Percentiles rank a stretch among this genome's conserved stretches.
Conservation (phyloP, 2,888 invertebrate genomes). For the Diachrysia chrysitis region DNA sequence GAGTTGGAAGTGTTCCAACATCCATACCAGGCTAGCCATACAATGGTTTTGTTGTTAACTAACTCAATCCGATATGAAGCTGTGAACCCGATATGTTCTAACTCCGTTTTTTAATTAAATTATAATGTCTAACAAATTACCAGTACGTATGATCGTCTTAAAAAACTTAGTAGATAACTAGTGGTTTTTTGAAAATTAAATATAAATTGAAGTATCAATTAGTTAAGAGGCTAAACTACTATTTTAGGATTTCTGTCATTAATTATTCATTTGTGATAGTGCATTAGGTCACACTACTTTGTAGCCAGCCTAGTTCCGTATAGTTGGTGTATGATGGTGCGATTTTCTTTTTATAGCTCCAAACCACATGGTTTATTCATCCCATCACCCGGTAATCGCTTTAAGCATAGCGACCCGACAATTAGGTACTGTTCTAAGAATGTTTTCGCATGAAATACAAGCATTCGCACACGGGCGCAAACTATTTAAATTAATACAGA, state of each 20-base stretch:
- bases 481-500: not conserved
- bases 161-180: too few relatives aligned
- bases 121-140: not conserved
- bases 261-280: not conserved
- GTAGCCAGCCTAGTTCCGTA: not conserved
- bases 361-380: slow-evolving; percentile 32
- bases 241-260: not conserved
- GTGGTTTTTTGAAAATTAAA: too few relatives aligned
- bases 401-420: slow-evolving; percentile 7
- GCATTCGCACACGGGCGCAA: not conserved
- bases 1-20: slow-evolving; percentile 6
- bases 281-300: not conserved
- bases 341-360: slow-evolving; percentile 25
- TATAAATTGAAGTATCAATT: too few relatives aligned
- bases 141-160: not conserved
- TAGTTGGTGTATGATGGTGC: slow-evolving; percentile 30
- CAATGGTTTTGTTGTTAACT: not conserved
- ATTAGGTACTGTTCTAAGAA: slow-evolving; percentile 26
- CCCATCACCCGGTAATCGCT: slow-evolving; percentile 24
- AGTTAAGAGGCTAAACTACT: too few relatives aligned
- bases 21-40: not conserved
- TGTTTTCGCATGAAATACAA: slow-evolving; percentile 26
- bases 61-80: not conserved
- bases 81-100: too few relatives aligned
- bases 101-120: not conserved